Evolutionary conservation across 2,888 invertebrate species (phyloP).

Genomic region (Pandemis heparana): DNA sequence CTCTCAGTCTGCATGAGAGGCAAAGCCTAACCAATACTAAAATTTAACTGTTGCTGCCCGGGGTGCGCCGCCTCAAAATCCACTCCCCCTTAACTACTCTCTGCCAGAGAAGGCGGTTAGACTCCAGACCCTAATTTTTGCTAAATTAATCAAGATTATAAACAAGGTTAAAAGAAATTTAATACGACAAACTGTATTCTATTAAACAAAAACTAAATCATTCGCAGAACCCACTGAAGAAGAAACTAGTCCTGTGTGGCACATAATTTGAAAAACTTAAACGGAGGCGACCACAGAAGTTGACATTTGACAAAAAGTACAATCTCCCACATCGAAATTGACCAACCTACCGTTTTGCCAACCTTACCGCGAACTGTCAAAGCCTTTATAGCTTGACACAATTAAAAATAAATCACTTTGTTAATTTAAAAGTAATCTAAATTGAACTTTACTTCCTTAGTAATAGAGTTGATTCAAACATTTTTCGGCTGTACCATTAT

Average conservation of each 20-base stretch:
- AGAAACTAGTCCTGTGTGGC: slow-evolving; percentile 51
- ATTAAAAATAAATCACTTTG: slow-evolving; percentile 40
- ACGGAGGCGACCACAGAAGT: slow-evolving; percentile 78
- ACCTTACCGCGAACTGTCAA: slow-evolving; percentile 83
- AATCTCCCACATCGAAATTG: slow-evolving; percentile 80
- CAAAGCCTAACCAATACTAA: no score
- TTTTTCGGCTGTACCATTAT: slow-evolving; percentile 3
- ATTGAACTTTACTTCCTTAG: slow-evolving; percentile 45
- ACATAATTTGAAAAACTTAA: slow-evolving; percentile 49
- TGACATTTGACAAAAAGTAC: slow-evolving; percentile 83
- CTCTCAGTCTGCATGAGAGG: no score
- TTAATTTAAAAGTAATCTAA: slow-evolving; percentile 36
- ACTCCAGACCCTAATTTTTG: no score
- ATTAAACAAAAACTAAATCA: slow-evolving; percentile 18
- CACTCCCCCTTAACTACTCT: no score
- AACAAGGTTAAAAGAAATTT: not conserved
- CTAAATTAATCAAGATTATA: no score
- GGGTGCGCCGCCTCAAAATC: no score
- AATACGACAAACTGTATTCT: not conserved
- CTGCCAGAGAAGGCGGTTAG: no score
- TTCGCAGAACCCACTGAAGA: slow-evolving; percentile 55
- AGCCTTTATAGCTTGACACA: slow-evolving; percentile 67
- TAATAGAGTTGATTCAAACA: slow-evolving; percentile 36
- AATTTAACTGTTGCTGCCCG: no score
- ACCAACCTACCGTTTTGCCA: slow-evolving; percentile 80